Evolutionary conservation across 2,113 vertebrate species (phyloP), one percentile per base, ranked within the genome.

Genomic region (Pardalotus punctatus): DNA sequence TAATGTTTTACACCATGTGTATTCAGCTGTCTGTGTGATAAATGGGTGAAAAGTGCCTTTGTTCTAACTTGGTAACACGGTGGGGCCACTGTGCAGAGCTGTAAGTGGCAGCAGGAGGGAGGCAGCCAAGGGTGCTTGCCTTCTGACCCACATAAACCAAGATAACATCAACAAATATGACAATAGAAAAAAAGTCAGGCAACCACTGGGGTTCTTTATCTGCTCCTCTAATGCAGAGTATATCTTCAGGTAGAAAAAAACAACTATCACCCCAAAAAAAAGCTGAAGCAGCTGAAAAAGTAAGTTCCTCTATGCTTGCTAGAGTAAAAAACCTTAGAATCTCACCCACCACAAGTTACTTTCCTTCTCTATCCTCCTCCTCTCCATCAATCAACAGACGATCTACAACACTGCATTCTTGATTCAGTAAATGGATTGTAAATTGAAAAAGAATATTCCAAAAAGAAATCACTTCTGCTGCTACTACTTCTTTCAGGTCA

Each of bases 1-100:
- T 76, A 57, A 45, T 81, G 79, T 82, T 94, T 80, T 91, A 62
- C 70, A 56, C 87, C 78, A 29, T 88, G 58, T 88, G 45, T 90
- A 94, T 94, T 96, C 78, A 96, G 87, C 74, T 88, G 87, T 90
- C 92, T 85, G 62, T 28, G 70, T 87, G 81, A 90, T 86, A 95
- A 92, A 93, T 88, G 74, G 38, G 24, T 88, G 83, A 38, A 90
- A 94, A 95, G 23, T 54, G 53, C 60, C 43, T 72, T 88, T 91
- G 79, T 96, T 96, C 92, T 91, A 73, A 82, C 40, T 70, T 71
- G 43, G 73, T 77, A 80, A 27, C 23, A 31, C 5, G 1, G 24
- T 43, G 51, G 58, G 90, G 36, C 58, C 50, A 6, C 87, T 80
- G 12, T 14, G 31, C 33, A 54, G 61, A 70, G 74, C 67, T 40